Percentiles rank a stretch among this genome's conserved stretches.
Evolutionary conservation across 2,113 vertebrate genomes (phyloP).

Genomic region (Oncorhynchus tshawytscha): DNA sequence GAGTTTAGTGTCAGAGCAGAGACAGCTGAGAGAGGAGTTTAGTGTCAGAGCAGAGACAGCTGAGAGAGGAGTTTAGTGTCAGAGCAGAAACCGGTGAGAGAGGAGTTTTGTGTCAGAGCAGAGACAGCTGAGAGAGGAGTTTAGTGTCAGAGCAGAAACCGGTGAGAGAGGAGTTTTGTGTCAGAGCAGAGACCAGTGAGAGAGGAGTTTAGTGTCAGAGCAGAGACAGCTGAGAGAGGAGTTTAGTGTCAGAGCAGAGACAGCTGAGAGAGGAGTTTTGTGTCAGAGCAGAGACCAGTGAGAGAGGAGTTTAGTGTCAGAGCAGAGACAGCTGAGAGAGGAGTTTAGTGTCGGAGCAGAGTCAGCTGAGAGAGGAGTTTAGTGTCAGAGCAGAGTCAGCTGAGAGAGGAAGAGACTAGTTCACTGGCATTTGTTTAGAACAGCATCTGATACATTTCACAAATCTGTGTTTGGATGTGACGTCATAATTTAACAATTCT

Average conservation of each 20-base stretch:
- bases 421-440: neutral
- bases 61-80: neutral
- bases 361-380: neutral
- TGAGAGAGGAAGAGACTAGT: neutral
- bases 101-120: no score
- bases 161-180: neutral
- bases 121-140: neutral
- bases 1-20: neutral
- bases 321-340: no score
- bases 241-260: no score
- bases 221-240: neutral
- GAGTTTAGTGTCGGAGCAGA: no score
- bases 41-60: no score
- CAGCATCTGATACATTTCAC: neutral
- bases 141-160: neutral
- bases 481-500: no score
- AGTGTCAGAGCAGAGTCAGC: neutral
- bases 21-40: neutral
- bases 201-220: neutral
- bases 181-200: neutral
- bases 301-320: no score
- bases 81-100: neutral
- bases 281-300: neutral
- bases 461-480: slow-evolving; percentile 1
- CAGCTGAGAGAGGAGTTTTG: neutral